A percentile compares a stretch with the other conserved stretches of the same genome.
These are phyloP conservation scores for Epizoanthus ramosus DNA, from an alignment of 92 coral and sea anemone genomes.

Conservation along the genomic window DNA sequence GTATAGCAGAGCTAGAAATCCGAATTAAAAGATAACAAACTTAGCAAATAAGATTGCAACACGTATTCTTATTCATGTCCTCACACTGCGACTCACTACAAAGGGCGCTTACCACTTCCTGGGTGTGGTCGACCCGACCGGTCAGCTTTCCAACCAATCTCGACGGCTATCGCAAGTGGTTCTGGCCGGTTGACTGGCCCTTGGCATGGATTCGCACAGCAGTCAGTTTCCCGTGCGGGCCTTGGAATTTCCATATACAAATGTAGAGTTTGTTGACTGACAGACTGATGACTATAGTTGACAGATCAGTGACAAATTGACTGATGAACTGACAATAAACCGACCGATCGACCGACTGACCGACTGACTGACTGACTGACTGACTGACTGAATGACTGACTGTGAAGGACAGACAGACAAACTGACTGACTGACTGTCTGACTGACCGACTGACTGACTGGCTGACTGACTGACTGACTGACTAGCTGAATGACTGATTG, in stretches of 20 bases:
- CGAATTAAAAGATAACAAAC: constrained; percentile 9
- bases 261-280: not conserved
- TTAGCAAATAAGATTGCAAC: not conserved
- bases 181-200: not conserved
- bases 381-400: too few species aligned
- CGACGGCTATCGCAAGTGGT: not conserved
- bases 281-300: not conserved
- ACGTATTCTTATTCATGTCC: not conserved
- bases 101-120: not conserved
- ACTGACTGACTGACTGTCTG: too few species aligned
- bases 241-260: not conserved
- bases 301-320: not conserved
- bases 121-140: not conserved
- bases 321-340: not conserved
- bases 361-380: not conserved
- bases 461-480: too few species aligned
- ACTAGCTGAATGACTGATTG: too few species aligned
- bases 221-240: not conserved
- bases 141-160: not conserved
- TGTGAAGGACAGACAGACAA: too few species aligned
- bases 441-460: too few species aligned
- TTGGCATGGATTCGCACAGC: not conserved
- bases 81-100: not conserved
- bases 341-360: not conserved
- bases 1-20: not conserved